Evolutionary conservation across 1,140 invertebrate species (phyloP), one percentile per base, ranked within the genome.

Genomic region (Cyclina sinensis): DNA sequence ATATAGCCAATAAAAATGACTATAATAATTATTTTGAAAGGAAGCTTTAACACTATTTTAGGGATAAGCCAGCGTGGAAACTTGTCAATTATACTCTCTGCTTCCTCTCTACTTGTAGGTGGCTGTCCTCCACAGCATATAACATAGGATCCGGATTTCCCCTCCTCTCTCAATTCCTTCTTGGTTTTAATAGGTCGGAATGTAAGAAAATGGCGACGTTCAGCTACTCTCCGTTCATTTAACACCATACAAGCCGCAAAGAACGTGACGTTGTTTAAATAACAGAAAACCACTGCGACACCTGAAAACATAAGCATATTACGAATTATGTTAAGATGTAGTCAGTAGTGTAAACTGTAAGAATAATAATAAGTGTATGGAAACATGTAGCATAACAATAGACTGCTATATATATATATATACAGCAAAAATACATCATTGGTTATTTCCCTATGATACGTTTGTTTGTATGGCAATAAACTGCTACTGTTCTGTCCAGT

Each of bases 1-100:
- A 99, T 93, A 93, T 99, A 99, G 0, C 97, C 95, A 18, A 97
- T 96, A 95, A 99, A 99, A n/a, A 97, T 95, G 0, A 98, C 32
- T 3, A 99, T 97, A 14, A 99, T 97, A 5, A 98, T 59, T 0
- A 91, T 79, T 90, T 95, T 96, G 0, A 98, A 98, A 70, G 97
- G 83, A 14, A 57, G 24, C 14, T 59, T 87, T 18, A 73, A 30
- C 68, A 85, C 82, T 18, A 85, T 43, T 73, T 85, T n/a, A n/a
- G n/a, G n/a, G n/a, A n/a, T n/a, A n/a, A n/a, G n/a, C n/a, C n/a
- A n/a, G n/a, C n/a, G n/a, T 85, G 82, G 82, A 46, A 85, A 48
- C 35, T 85, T 85, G 43, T 85, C 82, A 14, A 85, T n/a, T 51
- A 70, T 32, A 73, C 82, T 73, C 73, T 85, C 82, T 24, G 65